Conservation (phyloP, 2,113 vertebrate genomes). For the Pyrgilauda ruficollis region DNA sequence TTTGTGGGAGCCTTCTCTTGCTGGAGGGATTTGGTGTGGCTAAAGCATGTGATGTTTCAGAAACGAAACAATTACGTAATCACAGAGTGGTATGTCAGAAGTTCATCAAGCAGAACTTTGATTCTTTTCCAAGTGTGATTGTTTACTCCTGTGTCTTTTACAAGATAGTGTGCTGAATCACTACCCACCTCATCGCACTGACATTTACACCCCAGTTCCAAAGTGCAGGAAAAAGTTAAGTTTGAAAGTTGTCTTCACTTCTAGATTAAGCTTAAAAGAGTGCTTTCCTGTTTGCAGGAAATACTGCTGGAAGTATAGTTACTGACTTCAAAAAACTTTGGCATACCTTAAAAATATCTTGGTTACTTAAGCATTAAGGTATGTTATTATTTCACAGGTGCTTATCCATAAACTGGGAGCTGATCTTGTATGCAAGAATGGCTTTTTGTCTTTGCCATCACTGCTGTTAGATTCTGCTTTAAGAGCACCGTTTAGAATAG, state of each 20-base stretch:
- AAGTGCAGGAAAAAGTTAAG: neutral
- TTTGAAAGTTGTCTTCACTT: neutral
- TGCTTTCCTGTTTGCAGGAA: neutral
- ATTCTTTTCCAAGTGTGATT: neutral
- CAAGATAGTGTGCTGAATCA: neutral
- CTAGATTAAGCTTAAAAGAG: neutral
- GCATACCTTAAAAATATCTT: neutral
- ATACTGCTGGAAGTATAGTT: neutral
- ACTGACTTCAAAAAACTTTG: neutral
- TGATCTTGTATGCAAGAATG: neutral
- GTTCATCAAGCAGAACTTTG: constrained; percentile 33
- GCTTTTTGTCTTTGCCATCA: neutral
- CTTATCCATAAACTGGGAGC: neutral
- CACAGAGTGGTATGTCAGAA: neutral
- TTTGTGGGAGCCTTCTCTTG: neutral
- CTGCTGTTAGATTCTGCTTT: neutral
- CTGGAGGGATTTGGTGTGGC: constrained; percentile 43
- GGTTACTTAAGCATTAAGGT: neutral
- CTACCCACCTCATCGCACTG: neutral
- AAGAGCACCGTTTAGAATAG: neutral
- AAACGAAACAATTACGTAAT: constrained; percentile 42
- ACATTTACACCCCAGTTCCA: neutral
- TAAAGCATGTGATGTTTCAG: constrained; percentile 33
- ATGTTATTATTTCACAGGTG: neutral
- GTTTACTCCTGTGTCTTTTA: neutral